phyloP scores from a whole-genome alignment of 1,140 invertebrate species.

The Drosophila burlai region DNA sequence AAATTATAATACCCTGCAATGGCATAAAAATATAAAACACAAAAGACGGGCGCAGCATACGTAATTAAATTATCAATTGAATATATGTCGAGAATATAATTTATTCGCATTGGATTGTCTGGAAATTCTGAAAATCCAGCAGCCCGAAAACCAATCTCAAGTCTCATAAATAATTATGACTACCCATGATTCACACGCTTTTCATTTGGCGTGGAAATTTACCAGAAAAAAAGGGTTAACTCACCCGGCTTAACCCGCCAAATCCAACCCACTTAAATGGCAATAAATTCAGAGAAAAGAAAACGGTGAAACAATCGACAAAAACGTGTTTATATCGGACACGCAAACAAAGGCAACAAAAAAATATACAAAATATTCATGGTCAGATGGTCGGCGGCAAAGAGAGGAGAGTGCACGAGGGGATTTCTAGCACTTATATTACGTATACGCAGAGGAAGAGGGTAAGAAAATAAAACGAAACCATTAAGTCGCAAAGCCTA shows the following conservation, averaged over 20 bases:
- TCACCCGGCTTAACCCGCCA: constrained; percentile 16
- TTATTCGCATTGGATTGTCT: constrained; percentile 33
- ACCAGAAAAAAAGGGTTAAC: constrained; percentile 28
- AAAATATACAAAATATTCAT: constrained; percentile 45
- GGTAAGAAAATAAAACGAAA: constrained; percentile 16
- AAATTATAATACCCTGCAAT: too few relatives aligned
- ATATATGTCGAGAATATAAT: constrained; percentile 28
- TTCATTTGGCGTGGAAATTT: constrained; percentile 38
- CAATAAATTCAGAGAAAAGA: constrained; percentile 34
- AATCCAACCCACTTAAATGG: constrained; percentile 44
- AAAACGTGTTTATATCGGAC: constrained; percentile 50
- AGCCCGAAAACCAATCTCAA: constrained; percentile 17
- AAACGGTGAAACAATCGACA: constrained; percentile 37
- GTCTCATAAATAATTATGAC: constrained; percentile 19
- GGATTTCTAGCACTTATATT: constrained; percentile 38
- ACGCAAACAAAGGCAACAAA: constrained; percentile 35
- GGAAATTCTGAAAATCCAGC: constrained; percentile 12
- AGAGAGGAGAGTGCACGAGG: background rate
- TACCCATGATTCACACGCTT: constrained; percentile 33
- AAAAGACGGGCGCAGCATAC: constrained; percentile 7
- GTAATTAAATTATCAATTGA: constrained; percentile 27
- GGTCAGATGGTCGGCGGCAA: constrained; percentile 23
- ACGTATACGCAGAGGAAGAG: constrained; percentile 39
- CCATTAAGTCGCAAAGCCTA: constrained; percentile 33
- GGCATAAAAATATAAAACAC: background rate